Evolutionary conservation across 2,113 vertebrate species (phyloP).

Genomic region (Paraplagusia blochii): DNA sequence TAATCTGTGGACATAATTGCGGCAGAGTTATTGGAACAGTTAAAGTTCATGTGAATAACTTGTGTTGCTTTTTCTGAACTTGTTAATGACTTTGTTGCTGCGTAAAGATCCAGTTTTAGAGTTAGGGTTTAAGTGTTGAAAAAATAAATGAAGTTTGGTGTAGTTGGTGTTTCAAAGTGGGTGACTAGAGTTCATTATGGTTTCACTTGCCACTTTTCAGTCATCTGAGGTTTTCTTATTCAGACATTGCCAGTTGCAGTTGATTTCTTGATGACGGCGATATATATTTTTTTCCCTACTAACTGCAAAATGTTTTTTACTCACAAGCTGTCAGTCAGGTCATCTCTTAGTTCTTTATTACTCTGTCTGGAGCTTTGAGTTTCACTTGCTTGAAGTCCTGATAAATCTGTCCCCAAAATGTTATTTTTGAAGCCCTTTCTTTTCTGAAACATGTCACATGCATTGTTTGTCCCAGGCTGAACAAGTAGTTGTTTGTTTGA

Average conservation of each 20-base stretch:
- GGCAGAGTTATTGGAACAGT: no score
- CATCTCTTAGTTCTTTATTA: constrained; percentile 54
- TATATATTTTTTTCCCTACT: constrained; percentile 6
- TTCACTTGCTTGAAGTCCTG: constrained; percentile 30
- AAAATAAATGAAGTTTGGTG: no score
- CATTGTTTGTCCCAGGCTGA: constrained; percentile 49
- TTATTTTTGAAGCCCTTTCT: constrained; percentile 41
- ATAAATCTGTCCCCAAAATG: constrained; percentile 53
- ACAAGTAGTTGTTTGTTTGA: constrained; percentile 18
- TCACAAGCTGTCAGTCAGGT: constrained; percentile 52
- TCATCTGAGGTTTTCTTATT: not conserved
- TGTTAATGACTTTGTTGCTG: constrained; percentile 6
- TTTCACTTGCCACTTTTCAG: constrained; percentile 16
- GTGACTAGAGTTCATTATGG: constrained; percentile 34
- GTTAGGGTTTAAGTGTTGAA: constrained; percentile 15
- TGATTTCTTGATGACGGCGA: constrained; percentile 7
- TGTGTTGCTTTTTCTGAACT: constrained; percentile 18
- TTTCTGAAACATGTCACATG: constrained; percentile 55
- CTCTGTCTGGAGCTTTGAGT: constrained; percentile 43
- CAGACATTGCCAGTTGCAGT: not conserved
- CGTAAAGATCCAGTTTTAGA: not conserved
- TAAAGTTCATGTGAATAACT: no score
- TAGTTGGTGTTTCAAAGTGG: no score
- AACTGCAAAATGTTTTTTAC: constrained; percentile 43
- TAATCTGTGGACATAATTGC: constrained; percentile 29